Percentiles rank a stretch among this genome's conserved stretches.
These are phyloP conservation scores for Melinaea marsaeus DNA, from an alignment of 2,888 invertebrate genomes.

Conservation along the genomic window DNA sequence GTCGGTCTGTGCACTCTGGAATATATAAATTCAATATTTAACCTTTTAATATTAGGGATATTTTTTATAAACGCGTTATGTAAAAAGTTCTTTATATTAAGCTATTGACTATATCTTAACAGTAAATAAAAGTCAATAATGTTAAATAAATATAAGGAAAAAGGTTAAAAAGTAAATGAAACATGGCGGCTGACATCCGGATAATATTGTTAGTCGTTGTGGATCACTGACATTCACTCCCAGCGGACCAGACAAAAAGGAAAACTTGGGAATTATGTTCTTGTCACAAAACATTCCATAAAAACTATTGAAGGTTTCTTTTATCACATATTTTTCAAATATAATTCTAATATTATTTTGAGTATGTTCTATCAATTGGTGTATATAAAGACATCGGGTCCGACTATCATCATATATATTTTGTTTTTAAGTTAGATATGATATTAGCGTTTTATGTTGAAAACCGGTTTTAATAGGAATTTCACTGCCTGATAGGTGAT, in stretches of 20 bases:
- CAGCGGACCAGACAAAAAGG: conserved; percentile 12
- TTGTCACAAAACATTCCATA: background rate
- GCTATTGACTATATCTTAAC: background rate
- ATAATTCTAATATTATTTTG: background rate
- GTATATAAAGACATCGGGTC: no score
- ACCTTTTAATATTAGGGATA: no score
- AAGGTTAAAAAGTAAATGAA: conserved; percentile 13
- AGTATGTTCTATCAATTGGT: no score
- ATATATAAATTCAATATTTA: no score
- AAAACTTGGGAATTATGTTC: conserved; percentile 5
- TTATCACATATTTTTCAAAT: background rate
- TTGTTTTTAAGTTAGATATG: no score
- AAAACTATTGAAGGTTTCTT: background rate
- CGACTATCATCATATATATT: no score
- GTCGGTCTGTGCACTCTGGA: conserved; percentile 32
- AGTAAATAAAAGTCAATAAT: conserved; percentile 32
- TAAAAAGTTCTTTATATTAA: no score
- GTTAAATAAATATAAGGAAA: conserved; percentile 8
- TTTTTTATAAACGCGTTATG: no score
- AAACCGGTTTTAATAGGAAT: no score
- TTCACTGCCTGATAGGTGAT: no score
- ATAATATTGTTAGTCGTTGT: conserved; percentile 23
- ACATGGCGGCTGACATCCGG: conserved; percentile 14
- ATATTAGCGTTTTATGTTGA: no score
- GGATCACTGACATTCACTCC: conserved; percentile 20